These are phyloP conservation scores for Saxicola maurus DNA, from an alignment of 2,797 vertebrate genomes.

Conservation along the genomic window DNA sequence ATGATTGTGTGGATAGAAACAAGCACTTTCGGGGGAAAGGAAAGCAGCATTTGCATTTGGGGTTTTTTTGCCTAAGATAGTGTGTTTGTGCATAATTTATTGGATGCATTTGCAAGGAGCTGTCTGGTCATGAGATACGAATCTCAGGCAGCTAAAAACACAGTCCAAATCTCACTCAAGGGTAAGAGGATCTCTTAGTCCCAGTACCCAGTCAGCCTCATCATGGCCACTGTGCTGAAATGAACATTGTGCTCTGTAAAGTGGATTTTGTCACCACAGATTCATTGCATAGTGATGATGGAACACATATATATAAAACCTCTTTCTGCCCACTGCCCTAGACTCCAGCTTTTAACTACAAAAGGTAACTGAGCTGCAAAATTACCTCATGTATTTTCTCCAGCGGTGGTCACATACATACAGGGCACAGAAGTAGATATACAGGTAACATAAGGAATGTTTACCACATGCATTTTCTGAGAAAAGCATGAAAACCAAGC, in stretches of 20 bases:
- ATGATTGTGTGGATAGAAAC: neutral
- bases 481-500: neutral
- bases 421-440: neutral
- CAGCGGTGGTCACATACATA: rapidly evolving
- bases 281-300: neutral
- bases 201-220: neutral
- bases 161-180: neutral
- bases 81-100: neutral
- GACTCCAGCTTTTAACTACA: neutral
- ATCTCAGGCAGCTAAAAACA: neutral
- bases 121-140: neutral
- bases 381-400: neutral
- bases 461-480: neutral
- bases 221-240: neutral
- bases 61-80: neutral
- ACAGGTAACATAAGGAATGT: neutral
- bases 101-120: neutral
- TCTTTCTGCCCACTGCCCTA: neutral
- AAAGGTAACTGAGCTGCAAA: neutral
- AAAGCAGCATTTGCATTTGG: neutral
- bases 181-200: neutral
- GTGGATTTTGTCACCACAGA: neutral
- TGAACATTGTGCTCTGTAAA: neutral
- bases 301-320: neutral
- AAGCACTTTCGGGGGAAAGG: neutral